A percentile compares a stretch with the other conserved stretches of the same genome.
Conservation (phyloP, 2,888 invertebrate genomes). For the Cordilura impudica region DNA sequence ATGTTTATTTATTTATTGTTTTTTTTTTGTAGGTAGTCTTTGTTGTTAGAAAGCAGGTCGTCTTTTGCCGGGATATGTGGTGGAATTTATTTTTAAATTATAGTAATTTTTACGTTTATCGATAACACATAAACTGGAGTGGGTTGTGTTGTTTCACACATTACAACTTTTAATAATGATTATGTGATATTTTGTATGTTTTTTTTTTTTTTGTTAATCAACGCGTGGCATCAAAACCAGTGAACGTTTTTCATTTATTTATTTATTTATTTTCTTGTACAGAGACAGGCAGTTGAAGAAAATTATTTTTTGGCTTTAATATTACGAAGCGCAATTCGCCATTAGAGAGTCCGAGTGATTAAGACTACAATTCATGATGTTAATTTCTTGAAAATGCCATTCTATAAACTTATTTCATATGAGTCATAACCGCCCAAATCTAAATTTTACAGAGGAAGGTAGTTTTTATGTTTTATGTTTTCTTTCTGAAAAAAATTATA, state of each 20-base stretch:
- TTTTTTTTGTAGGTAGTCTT: too few relatives aligned
- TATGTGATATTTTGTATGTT: slow-evolving; percentile 4
- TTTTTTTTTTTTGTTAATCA: slow-evolving; percentile 28
- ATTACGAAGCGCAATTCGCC: too few relatives aligned
- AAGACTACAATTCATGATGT: too few relatives aligned
- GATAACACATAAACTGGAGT: slow-evolving; percentile 19
- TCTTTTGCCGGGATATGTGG: background rate
- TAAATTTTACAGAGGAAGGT: too few relatives aligned
- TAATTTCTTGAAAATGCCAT: too few relatives aligned
- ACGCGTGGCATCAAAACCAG: slow-evolving; percentile 41
- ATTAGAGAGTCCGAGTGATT: too few relatives aligned
- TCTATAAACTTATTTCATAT: too few relatives aligned
- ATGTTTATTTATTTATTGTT: background rate
- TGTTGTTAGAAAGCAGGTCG: slow-evolving; percentile 31
- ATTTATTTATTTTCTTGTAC: background rate
- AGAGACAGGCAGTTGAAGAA: background rate
- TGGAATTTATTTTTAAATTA: slow-evolving; percentile 8
- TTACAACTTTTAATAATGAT: slow-evolving; percentile 23
- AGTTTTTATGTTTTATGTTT: too few relatives aligned
- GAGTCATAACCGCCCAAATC: too few relatives aligned
- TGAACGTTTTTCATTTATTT: background rate
- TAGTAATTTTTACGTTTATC: slow-evolving; percentile 1
- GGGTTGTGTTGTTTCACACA: background rate
- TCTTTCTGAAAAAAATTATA: too few relatives aligned
- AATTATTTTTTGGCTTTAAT: slow-evolving; percentile 16